Percentiles rank a stretch among this genome's conserved stretches.
phyloP scores from a whole-genome alignment of 2,888 invertebrate genomes.

The Drosophila maculinotata region DNA sequence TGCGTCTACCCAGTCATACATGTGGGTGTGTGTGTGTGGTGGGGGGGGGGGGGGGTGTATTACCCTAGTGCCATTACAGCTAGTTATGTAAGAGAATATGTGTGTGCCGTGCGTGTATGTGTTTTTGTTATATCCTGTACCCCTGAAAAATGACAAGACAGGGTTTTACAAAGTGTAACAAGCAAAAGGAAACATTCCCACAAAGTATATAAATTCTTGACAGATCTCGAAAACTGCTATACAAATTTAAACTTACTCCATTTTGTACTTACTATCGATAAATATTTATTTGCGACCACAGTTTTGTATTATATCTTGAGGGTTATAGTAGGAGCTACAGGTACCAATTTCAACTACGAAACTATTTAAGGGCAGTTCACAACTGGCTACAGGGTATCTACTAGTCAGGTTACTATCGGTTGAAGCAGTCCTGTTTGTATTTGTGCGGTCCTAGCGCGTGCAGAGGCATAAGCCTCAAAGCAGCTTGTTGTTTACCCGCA shows the following conservation, averaged over 20 bases:
- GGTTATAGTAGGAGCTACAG: too few species aligned
- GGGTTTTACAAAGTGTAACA: neutral
- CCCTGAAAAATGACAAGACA: neutral
- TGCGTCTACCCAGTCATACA: conserved; percentile 36
- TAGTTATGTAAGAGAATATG: conserved; percentile 25
- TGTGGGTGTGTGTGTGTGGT: conserved; percentile 4
- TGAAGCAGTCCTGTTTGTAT: conserved; percentile 14
- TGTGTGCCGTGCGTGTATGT: conserved; percentile 6
- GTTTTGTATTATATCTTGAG: too few species aligned
- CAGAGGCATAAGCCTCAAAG: conserved; percentile 55
- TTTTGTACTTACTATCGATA: too few species aligned
- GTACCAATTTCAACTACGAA: too few species aligned
- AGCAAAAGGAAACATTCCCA: too few species aligned
- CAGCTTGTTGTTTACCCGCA: conserved; percentile 30
- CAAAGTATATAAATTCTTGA: neutral
- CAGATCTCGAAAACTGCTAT: too few species aligned
- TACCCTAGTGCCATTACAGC: conserved; percentile 45
- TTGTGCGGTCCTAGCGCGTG: conserved; percentile 47
- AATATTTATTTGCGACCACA: too few species aligned
- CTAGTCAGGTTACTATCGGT: neutral
- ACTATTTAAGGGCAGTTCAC: too few species aligned
- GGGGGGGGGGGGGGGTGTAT: conserved; percentile 15
- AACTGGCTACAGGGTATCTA: conserved; percentile 7
- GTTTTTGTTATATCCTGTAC: neutral
- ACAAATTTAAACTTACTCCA: too few species aligned